Conservation (phyloP, 1,140 invertebrate species). For the Nebria ingens region DNA sequence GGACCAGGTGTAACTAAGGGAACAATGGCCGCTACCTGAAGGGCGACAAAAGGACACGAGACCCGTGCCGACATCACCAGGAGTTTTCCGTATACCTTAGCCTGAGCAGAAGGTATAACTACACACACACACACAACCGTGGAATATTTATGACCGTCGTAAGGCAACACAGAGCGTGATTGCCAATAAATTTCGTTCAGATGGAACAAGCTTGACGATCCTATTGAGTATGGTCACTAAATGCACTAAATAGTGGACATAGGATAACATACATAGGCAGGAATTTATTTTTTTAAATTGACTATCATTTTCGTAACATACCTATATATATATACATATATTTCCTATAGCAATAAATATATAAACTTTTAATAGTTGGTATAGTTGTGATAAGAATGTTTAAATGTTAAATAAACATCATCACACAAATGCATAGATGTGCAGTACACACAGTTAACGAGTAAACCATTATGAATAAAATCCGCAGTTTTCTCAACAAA, state of each 20-base stretch:
- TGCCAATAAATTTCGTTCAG: constrained; percentile 1
- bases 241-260: too few relatives aligned
- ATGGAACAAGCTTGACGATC: constrained; percentile 3
- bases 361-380: too few relatives aligned
- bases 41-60: not conserved
- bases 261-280: too few relatives aligned
- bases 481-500: not conserved
- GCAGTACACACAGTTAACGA: not conserved
- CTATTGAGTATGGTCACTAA: too few relatives aligned
- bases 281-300: too few relatives aligned
- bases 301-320: too few relatives aligned
- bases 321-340: too few relatives aligned
- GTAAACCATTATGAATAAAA: not conserved
- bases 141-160: not conserved
- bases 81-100: not conserved
- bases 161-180: not conserved
- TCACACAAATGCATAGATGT: too few relatives aligned
- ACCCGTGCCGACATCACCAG: not conserved
- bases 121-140: not conserved
- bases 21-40: not conserved
- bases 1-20: not conserved
- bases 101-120: too few relatives aligned
- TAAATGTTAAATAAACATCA: too few relatives aligned
- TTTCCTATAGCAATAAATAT: too few relatives aligned
- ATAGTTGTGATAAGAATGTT: too few relatives aligned